These are phyloP conservation scores for Dicerorhinus sumatrensis DNA, from an alignment of 2,113 vertebrate species.

Conservation along the genomic window DNA sequence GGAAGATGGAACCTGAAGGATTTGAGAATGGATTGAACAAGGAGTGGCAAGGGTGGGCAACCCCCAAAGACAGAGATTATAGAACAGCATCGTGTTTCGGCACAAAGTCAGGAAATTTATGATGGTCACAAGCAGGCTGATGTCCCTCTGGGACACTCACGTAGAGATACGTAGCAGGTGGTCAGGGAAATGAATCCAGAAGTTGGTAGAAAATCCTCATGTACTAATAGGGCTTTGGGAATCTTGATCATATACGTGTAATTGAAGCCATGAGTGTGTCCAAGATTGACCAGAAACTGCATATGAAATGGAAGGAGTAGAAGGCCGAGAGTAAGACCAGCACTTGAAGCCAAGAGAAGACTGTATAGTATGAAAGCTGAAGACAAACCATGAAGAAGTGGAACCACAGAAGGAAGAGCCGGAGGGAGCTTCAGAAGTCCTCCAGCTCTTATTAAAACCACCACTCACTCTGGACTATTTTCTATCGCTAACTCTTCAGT, in stretches of 20 bases:
- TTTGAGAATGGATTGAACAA: neutral
- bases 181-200: neutral
- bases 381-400: neutral
- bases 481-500: neutral
- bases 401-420: neutral
- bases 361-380: neutral
- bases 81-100: neutral
- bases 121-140: neutral
- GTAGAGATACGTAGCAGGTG: neutral
- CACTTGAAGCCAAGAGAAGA: neutral
- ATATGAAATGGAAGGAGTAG: neutral
- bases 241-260: neutral
- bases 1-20: neutral
- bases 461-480: neutral
- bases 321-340: neutral
- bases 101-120: neutral
- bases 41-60: neutral
- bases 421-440: neutral
- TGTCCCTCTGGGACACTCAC: neutral
- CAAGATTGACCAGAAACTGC: neutral
- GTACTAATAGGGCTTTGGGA: neutral
- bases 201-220: conserved; percentile 9
- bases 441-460: neutral
- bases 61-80: neutral
- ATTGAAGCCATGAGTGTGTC: neutral